These are phyloP conservation scores for Glareola pratincola DNA, from an alignment of 2,113 vertebrate genomes.

Conservation along the genomic window DNA sequence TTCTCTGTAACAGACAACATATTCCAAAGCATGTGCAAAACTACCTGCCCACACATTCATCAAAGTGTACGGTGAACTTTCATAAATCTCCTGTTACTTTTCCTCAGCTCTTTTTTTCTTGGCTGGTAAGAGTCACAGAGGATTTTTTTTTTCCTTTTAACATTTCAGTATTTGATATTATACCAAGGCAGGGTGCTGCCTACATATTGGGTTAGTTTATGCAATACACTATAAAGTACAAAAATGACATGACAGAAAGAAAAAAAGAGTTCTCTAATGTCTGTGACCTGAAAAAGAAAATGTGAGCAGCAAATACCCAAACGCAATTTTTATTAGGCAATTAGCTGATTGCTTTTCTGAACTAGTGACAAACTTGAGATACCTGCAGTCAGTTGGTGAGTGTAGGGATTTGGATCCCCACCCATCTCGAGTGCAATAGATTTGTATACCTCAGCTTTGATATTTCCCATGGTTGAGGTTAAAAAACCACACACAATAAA, in stretches of 20 bases:
- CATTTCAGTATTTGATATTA: conserved; percentile 30
- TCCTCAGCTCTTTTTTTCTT: background rate
- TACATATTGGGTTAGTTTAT: conserved; percentile 30
- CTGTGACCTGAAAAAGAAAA: conserved; percentile 28
- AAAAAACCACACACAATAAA: background rate
- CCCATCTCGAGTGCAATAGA: background rate
- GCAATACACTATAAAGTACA: background rate
- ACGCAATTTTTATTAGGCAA: background rate
- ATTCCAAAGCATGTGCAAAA: conserved; percentile 5
- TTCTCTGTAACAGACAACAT: background rate
- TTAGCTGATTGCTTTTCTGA: conserved; percentile 46
- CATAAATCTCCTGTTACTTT: conserved; percentile 1
- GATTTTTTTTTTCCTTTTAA: background rate
- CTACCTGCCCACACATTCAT: background rate
- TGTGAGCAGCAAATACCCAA: background rate
- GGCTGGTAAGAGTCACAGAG: background rate
- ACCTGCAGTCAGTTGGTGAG: background rate
- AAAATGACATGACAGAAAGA: background rate
- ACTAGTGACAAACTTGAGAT: background rate
- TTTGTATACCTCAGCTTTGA: background rate
- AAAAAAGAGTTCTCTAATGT: background rate
- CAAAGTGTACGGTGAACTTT: background rate
- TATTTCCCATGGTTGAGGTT: conserved; percentile 24
- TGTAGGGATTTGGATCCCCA: background rate
- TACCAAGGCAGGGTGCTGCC: conserved; percentile 5